Evolutionary conservation across 2,113 vertebrate species (phyloP).

Genomic region (Zeus faber): DNA sequence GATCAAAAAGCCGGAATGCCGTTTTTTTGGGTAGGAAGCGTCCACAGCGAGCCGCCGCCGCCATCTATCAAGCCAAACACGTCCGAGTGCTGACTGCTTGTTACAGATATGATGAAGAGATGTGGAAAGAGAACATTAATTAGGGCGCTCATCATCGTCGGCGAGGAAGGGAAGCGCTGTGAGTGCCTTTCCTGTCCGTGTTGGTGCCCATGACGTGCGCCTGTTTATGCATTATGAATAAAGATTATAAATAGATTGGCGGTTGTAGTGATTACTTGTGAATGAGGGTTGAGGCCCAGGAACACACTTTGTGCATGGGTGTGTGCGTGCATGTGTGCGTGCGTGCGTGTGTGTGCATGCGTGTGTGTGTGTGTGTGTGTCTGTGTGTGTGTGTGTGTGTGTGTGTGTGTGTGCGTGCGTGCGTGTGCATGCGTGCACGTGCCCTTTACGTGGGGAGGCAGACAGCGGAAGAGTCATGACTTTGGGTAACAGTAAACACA

Average conservation of each 20-base stretch:
- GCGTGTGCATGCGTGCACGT: constrained; percentile 11
- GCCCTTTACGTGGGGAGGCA: constrained; percentile 15
- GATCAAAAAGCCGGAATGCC: constrained; percentile 21
- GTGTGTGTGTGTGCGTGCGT: not conserved
- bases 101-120: constrained; percentile 61
- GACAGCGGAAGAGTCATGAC: constrained; percentile 55
- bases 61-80: constrained; percentile 44
- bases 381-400: constrained; percentile 10
- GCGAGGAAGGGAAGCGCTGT: constrained; percentile 34
- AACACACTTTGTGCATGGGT: constrained; percentile 17
- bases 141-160: constrained; percentile 50
- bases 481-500: constrained; percentile 71
- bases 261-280: constrained; percentile 28
- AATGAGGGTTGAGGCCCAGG: constrained; percentile 21
- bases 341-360: not conserved
- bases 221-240: not conserved
- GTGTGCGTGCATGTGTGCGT: constrained; percentile 5
- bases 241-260: constrained; percentile 7
- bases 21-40: constrained; percentile 18
- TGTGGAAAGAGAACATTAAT: constrained; percentile 52
- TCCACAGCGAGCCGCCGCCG: constrained; percentile 18
- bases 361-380: not conserved
- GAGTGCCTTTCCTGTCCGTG: constrained; percentile 11
- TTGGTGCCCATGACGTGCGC: constrained; percentile 2
- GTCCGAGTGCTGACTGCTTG: constrained; percentile 50